phyloP scores from a whole-genome alignment of 2,113 vertebrate species.

The Mus spicilegus region DNA sequence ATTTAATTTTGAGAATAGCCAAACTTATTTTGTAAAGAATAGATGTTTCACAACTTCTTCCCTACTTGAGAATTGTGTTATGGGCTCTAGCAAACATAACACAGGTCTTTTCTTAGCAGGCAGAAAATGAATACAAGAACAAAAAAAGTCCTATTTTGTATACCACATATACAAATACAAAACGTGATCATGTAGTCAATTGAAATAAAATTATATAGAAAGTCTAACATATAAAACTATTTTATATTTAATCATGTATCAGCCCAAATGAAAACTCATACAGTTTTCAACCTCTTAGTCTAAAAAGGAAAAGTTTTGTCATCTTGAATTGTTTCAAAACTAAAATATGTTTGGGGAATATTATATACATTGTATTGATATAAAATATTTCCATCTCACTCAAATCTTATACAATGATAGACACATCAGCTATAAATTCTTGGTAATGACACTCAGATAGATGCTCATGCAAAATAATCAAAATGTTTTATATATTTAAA shows the following conservation, averaged over 20 bases:
- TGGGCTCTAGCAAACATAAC: neutral
- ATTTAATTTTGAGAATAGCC: neutral
- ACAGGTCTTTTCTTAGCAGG: neutral
- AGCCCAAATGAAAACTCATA: conserved; percentile 27
- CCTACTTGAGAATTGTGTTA: neutral
- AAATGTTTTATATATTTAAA: conserved; percentile 58
- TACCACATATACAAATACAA: neutral
- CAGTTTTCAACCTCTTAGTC: neutral
- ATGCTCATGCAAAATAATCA: conserved; percentile 42
- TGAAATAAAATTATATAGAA: neutral
- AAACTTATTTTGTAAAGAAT: conserved; percentile 24
- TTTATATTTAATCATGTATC: conserved; percentile 2
- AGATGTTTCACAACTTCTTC: conserved; percentile 33
- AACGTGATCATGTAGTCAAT: neutral
- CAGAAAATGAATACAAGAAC: neutral
- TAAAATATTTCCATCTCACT: neutral
- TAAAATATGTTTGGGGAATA: conserved; percentile 48
- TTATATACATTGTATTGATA: conserved; percentile 41
- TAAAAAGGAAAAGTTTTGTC: neutral
- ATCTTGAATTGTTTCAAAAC: conserved; percentile 46
- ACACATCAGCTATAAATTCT: conserved; percentile 40
- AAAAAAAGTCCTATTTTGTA: neutral
- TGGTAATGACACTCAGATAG: conserved; percentile 27
- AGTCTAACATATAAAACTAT: neutral
- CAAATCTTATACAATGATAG: neutral